These are phyloP conservation scores for Zaprionus davidi DNA, from an alignment of 1,140 invertebrate genomes.

Conservation along the genomic window DNA sequence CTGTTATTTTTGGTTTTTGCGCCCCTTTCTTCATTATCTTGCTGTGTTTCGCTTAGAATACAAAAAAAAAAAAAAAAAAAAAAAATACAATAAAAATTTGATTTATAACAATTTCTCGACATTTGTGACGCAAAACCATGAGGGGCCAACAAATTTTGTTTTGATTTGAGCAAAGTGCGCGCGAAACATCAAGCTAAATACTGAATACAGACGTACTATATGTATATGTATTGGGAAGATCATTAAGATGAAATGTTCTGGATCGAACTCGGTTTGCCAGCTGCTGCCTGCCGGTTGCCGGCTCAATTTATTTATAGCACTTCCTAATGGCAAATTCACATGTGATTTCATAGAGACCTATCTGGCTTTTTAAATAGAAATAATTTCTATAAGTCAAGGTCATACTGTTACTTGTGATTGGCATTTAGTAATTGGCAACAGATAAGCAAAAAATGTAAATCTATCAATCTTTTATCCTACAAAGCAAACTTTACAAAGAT, in stretches of 20 bases:
- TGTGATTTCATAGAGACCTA: background rate
- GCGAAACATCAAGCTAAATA: background rate
- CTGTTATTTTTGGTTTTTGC: slow-evolving; percentile 8
- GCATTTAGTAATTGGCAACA: background rate
- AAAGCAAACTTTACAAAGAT: no score
- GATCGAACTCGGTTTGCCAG: background rate
- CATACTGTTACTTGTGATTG: background rate
- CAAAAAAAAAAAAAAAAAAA: background rate
- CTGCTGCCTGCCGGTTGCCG: background rate
- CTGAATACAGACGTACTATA: background rate
- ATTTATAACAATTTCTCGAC: slow-evolving; percentile 14
- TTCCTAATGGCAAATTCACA: background rate
- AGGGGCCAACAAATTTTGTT: slow-evolving; percentile 3
- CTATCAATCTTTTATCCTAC: background rate
- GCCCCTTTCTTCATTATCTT: slow-evolving; percentile 11
- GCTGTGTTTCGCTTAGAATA: slow-evolving; percentile 4
- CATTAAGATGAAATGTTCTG: slow-evolving; percentile 15
- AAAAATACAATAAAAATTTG: slow-evolving; percentile 11
- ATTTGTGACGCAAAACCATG: slow-evolving; percentile 20
- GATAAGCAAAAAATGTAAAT: background rate
- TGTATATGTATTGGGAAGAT: background rate
- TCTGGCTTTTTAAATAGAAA: background rate
- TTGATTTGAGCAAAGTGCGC: slow-evolving; percentile 24
- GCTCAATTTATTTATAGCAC: slow-evolving; percentile 23
- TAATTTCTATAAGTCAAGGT: slow-evolving; percentile 1